A percentile compares a stretch with the other conserved stretches of the same genome.
These are phyloP conservation scores for Heliconius ethilla DNA, from an alignment of 2,888 invertebrate species.

Conservation along the genomic window DNA sequence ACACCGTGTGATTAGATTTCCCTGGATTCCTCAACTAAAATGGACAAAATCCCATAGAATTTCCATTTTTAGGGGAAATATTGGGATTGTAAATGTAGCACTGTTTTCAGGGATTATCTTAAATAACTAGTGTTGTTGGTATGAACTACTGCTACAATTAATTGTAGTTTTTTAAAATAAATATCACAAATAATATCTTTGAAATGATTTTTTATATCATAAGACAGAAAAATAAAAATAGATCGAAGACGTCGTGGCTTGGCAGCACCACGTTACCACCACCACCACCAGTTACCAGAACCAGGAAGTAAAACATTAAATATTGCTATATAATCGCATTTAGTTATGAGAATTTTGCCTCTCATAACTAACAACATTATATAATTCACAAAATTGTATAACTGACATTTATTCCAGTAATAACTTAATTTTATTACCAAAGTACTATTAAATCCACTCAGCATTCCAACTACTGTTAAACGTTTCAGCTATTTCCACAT, in stretches of 20 bases:
- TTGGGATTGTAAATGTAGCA: neutral
- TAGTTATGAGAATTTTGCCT: neutral
- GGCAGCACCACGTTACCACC: no score
- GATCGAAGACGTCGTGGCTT: no score
- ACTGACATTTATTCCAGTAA: conserved; percentile 1
- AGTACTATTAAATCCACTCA: conserved; percentile 20
- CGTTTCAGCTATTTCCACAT: conserved; percentile 26
- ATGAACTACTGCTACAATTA: neutral
- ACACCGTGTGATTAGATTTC: conserved; percentile 31
- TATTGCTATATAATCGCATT: no score
- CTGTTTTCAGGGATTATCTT: neutral
- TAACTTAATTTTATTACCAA: conserved; percentile 18
- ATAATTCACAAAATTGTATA: neutral
- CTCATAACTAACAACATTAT: neutral
- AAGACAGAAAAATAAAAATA: neutral
- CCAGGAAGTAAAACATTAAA: neutral
- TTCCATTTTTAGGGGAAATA: neutral
- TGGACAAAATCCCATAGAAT: conserved; percentile 21
- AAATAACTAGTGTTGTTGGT: neutral
- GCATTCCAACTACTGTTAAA: conserved; percentile 18
- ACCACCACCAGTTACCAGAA: neutral
- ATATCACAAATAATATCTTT: neutral
- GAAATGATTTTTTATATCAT: no score
- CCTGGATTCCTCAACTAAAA: conserved; percentile 9
- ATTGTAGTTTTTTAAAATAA: no score